These are phyloP conservation scores for Phortica magna DNA, from an alignment of 2,888 invertebrate species.

Conservation along the genomic window DNA sequence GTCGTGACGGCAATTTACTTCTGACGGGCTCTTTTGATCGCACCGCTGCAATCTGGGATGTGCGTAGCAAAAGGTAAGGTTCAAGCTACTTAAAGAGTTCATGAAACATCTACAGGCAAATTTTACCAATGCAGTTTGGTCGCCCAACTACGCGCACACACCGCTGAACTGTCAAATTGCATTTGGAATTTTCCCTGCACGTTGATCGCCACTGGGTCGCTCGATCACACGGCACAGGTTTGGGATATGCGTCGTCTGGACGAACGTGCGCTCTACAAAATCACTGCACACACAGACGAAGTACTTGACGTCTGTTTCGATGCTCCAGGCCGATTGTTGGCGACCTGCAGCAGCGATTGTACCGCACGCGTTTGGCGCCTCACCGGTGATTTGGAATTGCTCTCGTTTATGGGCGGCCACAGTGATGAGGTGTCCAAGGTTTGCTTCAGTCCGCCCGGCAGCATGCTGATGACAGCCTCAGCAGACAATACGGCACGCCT, in stretches of 20 bases:
- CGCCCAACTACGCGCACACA: constrained; percentile 82
- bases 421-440: constrained; percentile 86
- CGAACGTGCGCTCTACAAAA: constrained; percentile 79
- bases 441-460: constrained; percentile 89
- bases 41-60: constrained; percentile 87
- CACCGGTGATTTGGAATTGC: constrained; percentile 79
- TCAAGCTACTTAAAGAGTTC: not conserved
- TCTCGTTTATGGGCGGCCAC: constrained; percentile 83
- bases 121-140: constrained; percentile 78
- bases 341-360: constrained; percentile 87
- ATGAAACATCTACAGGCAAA: not conserved
- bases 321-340: constrained; percentile 84
- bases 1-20: constrained; percentile 83
- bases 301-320: constrained; percentile 88
- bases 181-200: constrained; percentile 84
- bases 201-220: constrained; percentile 84
- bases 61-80: constrained; percentile 81
- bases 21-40: constrained; percentile 90
- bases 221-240: constrained; percentile 84
- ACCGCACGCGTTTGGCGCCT: constrained; percentile 86
- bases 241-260: constrained; percentile 83
- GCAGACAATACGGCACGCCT: constrained; percentile 86
- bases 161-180: constrained; percentile 84
- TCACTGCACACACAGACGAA: constrained; percentile 83
- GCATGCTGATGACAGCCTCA: constrained; percentile 86